These are phyloP conservation scores for Pseudopipra pipra DNA, from an alignment of 2,113 vertebrate genomes.

Conservation along the genomic window DNA sequence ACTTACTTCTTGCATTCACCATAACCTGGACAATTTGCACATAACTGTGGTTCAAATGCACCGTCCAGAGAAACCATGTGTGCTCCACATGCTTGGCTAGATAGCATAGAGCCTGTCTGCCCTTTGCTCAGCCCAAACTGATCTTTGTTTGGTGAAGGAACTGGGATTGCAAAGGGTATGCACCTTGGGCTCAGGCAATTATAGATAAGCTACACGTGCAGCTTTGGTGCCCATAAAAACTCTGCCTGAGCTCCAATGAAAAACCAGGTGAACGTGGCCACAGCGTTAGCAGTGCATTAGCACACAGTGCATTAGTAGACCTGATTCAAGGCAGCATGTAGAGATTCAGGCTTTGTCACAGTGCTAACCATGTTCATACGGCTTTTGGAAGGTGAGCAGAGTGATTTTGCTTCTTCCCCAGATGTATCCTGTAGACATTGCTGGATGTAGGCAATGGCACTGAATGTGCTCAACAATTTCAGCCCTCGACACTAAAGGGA, in stretches of 20 bases:
- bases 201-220: background rate
- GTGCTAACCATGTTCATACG: constrained; percentile 10
- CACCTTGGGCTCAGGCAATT: background rate
- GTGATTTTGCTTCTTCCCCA: background rate
- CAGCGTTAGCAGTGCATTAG: background rate
- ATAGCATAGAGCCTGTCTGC: background rate
- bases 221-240: background rate
- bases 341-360: constrained; percentile 35
- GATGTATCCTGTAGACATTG: background rate
- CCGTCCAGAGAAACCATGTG: background rate
- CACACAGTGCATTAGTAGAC: background rate
- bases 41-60: background rate
- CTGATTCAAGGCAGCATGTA: background rate
- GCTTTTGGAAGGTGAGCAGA: constrained; percentile 23
- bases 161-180: background rate
- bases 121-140: background rate
- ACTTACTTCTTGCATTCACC: background rate
- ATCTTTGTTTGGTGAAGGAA: background rate
- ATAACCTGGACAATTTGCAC: background rate
- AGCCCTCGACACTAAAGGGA: background rate
- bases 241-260: background rate
- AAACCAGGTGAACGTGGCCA: background rate
- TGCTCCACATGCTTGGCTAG: background rate
- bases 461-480: background rate
- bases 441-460: background rate